These are phyloP conservation scores for Betta splendens DNA, from an alignment of 2,797 vertebrate genomes.

Conservation along the genomic window DNA sequence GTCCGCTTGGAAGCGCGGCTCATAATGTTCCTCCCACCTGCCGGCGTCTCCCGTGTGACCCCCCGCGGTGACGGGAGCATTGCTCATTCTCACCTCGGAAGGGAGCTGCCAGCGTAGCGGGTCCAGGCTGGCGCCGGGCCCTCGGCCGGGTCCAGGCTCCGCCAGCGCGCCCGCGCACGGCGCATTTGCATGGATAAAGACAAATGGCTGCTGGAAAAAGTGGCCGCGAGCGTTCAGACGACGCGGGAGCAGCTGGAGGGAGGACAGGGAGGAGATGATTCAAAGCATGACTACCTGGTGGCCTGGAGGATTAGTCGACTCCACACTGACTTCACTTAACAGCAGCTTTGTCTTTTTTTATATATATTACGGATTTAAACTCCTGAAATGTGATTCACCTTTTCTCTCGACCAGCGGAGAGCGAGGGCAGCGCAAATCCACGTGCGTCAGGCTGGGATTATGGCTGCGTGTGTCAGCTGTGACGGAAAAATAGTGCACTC, in stretches of 20 bases:
- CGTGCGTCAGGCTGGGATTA: conserved; percentile 33
- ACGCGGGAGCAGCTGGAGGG: conserved; percentile 24
- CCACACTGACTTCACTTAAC: conserved; percentile 21
- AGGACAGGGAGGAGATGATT: conserved; percentile 4
- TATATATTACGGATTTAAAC: conserved; percentile 28
- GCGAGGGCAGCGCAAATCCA: conserved; percentile 23
- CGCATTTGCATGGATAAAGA: conserved; percentile 68
- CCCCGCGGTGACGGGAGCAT: conserved; percentile 44
- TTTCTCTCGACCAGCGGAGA: conserved; percentile 25
- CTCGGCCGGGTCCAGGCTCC: conserved; percentile 41
- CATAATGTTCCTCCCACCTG: conserved; percentile 61
- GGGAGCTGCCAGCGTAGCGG: conserved; percentile 55
- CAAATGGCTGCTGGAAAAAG: conserved; percentile 31
- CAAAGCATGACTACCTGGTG: conserved; percentile 24
- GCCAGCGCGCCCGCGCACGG: conserved; percentile 48
- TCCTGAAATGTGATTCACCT: conserved; percentile 40
- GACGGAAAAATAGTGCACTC: conserved; percentile 16
- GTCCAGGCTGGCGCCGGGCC: conserved; percentile 54
- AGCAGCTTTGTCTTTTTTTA: conserved; percentile 8
- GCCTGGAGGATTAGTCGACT: conserved; percentile 48
- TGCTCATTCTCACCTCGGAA: conserved; percentile 76
- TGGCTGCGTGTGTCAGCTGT: conserved; percentile 17
- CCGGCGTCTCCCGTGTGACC: conserved; percentile 49
- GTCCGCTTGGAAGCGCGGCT: conserved; percentile 51
- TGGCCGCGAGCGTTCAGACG: conserved; percentile 19